These are phyloP conservation scores for Aleiodes sp. DNA, from an alignment of 1,140 invertebrate species.

Conservation along the genomic window DNA sequence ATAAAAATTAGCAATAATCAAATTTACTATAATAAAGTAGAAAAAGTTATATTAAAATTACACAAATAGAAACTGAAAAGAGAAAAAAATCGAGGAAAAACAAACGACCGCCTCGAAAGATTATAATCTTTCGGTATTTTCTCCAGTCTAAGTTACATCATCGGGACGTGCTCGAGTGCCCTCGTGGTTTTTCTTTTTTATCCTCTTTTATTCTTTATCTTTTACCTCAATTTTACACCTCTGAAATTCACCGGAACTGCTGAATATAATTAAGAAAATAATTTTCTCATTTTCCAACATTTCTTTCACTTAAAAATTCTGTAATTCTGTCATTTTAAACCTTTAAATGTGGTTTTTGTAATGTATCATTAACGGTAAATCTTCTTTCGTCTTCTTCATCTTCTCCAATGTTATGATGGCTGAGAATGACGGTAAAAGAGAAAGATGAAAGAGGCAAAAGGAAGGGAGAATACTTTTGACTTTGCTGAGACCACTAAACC, in stretches of 20 bases:
- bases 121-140: conserved; percentile 39
- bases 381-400: neutral
- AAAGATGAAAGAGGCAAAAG: too few species aligned
- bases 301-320: neutral
- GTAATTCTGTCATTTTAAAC: neutral
- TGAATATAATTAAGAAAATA: neutral
- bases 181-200: conserved; percentile 24
- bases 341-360: neutral
- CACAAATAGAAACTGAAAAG: neutral
- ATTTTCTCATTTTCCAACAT: neutral
- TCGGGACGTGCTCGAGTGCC: conserved; percentile 1
- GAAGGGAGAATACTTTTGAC: conserved; percentile 31
- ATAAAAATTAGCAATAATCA: conserved; percentile 36
- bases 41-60: neutral
- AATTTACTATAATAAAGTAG: neutral
- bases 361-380: neutral
- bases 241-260: neutral
- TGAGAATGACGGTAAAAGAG: conserved; percentile 10
- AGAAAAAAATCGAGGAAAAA: neutral
- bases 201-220: conserved; percentile 3
- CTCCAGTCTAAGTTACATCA: conserved; percentile 36
- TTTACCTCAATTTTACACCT: conserved; percentile 18
- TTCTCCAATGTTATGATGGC: neutral
- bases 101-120: conserved; percentile 25
- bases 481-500: conserved; percentile 50